These are phyloP conservation scores for Lamprologus callipterus DNA, from an alignment of 2,113 vertebrate species.

Conservation along the genomic window DNA sequence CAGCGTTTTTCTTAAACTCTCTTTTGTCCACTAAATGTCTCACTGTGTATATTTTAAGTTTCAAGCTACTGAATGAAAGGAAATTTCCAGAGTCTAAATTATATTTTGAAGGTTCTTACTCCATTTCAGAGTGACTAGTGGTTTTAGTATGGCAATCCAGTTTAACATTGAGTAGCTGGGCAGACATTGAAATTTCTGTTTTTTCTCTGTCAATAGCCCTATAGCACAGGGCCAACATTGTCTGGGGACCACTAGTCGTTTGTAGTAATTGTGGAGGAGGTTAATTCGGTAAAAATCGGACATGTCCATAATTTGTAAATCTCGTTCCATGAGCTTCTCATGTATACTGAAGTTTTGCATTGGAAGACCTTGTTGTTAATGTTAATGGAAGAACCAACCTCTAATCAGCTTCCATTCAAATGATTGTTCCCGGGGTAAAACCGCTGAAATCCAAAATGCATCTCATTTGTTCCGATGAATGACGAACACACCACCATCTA, in stretches of 20 bases:
- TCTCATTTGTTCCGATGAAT: slow-evolving; percentile 41
- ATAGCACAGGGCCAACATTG: not conserved
- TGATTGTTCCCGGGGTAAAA: not conserved
- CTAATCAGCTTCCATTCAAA: slow-evolving; percentile 3
- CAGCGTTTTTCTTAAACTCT: not conserved
- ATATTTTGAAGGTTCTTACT: not conserved
- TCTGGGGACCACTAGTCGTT: not conserved
- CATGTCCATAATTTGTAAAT: not conserved
- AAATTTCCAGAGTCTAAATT: not conserved
- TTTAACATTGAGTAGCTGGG: not conserved
- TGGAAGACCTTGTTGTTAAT: not conserved
- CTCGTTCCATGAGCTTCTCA: fast-evolving
- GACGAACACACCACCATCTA: slow-evolving; percentile 37
- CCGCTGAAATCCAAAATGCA: slow-evolving; percentile 18
- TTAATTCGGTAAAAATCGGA: not conserved
- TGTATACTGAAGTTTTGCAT: not conserved
- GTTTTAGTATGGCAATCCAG: not conserved
- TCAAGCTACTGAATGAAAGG: not conserved
- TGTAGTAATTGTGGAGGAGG: not conserved
- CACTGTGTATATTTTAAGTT: not conserved
- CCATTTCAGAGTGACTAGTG: not conserved
- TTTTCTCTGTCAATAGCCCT: too few relatives aligned
- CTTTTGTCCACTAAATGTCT: not conserved
- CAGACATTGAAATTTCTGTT: not conserved
- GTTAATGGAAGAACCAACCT: not conserved